Conservation (phyloP, 2,888 invertebrate species). For the Drosophila histrio region DNA sequence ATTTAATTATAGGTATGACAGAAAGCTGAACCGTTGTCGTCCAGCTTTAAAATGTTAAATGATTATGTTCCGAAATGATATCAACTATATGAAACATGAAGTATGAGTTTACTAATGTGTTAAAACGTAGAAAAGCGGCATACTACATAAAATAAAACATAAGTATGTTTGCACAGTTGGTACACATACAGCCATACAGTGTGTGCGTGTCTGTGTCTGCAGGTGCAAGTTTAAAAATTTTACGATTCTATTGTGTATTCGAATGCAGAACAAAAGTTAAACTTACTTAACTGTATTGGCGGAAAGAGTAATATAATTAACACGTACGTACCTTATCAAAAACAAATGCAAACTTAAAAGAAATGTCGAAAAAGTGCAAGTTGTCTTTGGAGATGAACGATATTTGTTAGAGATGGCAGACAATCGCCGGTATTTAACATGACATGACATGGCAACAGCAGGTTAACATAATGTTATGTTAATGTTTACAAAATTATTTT, state of each 20-base stretch:
- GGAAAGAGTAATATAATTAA: background rate
- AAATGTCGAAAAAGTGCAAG: constrained; percentile 64
- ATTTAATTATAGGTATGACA: background rate
- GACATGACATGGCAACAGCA: background rate
- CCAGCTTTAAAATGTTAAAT: constrained; percentile 49
- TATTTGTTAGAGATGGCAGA: constrained; percentile 3
- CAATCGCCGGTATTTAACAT: constrained; percentile 19
- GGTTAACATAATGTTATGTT: background rate
- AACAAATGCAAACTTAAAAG: constrained; percentile 29
- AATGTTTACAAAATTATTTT: background rate
- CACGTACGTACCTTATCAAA: constrained; percentile 41
- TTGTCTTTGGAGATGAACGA: constrained; percentile 51
- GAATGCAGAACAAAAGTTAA: background rate
- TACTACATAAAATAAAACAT: background rate
- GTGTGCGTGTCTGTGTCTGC: constrained; percentile 4
- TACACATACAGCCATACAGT: background rate
- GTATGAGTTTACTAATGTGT: constrained; percentile 4
- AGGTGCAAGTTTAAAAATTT: background rate
- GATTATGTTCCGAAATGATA: constrained; percentile 42
- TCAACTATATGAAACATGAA: constrained; percentile 9
- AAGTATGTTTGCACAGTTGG: background rate
- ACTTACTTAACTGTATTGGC: background rate
- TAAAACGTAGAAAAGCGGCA: constrained; percentile 24
- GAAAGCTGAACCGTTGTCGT: constrained; percentile 6
- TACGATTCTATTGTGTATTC: background rate